Percentiles rank a stretch among this genome's conserved stretches.
phyloP scores from a whole-genome alignment of 64 coral and sea anemone genomes.

The Montipora cactus region DNA sequence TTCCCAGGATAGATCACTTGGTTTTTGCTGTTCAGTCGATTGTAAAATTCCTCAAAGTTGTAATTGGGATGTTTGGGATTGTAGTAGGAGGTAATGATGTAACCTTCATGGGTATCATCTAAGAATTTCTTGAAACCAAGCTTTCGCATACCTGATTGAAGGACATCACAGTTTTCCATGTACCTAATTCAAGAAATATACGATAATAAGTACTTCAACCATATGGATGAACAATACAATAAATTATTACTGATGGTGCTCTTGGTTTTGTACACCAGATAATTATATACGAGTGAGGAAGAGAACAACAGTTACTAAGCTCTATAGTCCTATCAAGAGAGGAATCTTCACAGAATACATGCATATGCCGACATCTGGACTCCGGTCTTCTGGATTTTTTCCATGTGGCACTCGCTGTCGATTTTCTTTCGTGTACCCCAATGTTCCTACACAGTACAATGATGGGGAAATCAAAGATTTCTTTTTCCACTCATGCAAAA shows the following conservation, averaged over 20 bases:
- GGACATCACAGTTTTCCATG: slow-evolving; percentile 93
- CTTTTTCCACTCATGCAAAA: no score
- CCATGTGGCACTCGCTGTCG: no score
- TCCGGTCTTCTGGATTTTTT: no score
- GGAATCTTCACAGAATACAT: no score
- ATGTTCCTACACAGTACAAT: no score
- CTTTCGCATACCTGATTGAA: slow-evolving; percentile 92
- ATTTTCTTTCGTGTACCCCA: no score
- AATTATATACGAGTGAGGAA: no score
- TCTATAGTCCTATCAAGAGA: no score
- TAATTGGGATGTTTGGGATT: slow-evolving; percentile 91
- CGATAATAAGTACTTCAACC: not conserved
- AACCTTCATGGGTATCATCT: slow-evolving; percentile 92
- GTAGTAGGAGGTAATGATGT: slow-evolving; percentile 95
- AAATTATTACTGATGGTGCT: not conserved
- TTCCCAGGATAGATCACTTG: slow-evolving; percentile 98
- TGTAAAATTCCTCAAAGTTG: slow-evolving; percentile 94
- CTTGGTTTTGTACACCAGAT: no score
- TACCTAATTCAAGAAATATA: slow-evolving; percentile 55
- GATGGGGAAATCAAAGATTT: no score
- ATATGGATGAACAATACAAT: not conserved
- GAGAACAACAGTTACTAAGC: no score
- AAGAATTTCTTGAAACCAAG: slow-evolving; percentile 91
- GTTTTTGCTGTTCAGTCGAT: slow-evolving; percentile 81
- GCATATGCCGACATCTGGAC: no score